Evolutionary conservation across 2,888 invertebrate species (phyloP), one percentile per base, ranked within the genome.

Genomic region (Spialia ferax): DNA sequence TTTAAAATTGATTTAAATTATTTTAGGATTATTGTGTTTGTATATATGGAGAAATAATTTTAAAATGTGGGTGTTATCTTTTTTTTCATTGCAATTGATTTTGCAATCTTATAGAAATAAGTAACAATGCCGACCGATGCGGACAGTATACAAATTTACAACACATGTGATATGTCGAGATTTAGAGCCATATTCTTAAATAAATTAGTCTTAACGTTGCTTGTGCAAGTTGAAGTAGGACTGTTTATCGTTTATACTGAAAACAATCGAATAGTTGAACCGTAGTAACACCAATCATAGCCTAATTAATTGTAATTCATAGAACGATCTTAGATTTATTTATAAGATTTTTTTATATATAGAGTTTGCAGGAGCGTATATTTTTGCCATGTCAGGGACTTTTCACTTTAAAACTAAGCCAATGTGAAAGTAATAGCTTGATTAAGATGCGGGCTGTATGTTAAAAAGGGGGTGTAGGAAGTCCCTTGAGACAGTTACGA

Each of bases 241-340:
- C 74, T 77, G 73, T 74, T 77, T 78, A 77, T 77, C 76, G 77
- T 79, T 79, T 80, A 77, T 78, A 75, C 73, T 74, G 74, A 75
- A 50, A 70, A 75, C 77, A 84, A 82, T 81, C 79, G 77, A 82
- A 86, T 87, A 84, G 82, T 84, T 83, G 78, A 85, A 89, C 81
- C 74, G 88, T 92, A 92, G 92, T 83, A 90, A 93, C 92, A 92
- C 93, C 93, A 93, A 93, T 86, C 85, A 87, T 91, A 92, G 92
- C 89, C 88, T 92, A 91, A 88, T 83, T 87, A 85, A 85, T 83
- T 82, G 81, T 89, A 89, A 88, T 84, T 79, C 83, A 88, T 91
- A 91, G 87, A 67, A 55, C 87, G 89, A 91, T 86, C 86, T 88
- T 93, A 93, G 92, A 88, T 84, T 90, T 88, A 89, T 88, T 87